Percentiles rank a stretch among this genome's conserved stretches.
phyloP scores from a whole-genome alignment of 2,113 vertebrate genomes.

The Paradisaea rubra region DNA sequence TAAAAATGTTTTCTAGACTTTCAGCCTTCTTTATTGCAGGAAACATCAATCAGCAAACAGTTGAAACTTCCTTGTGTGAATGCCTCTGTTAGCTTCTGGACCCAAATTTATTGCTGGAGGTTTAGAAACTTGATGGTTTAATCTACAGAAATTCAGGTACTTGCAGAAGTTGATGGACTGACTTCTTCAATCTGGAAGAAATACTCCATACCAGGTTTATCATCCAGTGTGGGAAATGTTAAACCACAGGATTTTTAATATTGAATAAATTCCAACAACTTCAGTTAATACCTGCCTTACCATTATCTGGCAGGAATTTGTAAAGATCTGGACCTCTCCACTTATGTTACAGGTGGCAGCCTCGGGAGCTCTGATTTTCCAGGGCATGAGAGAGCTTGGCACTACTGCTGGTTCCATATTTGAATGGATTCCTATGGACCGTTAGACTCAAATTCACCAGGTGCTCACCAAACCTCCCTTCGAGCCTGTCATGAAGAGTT shows the following conservation, averaged over 20 bases:
- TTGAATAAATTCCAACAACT: conserved; percentile 16
- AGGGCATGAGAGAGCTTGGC: conserved; percentile 64
- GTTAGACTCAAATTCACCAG: conserved; percentile 65
- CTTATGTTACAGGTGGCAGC: conserved; percentile 67
- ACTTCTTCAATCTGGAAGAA: conserved; percentile 52
- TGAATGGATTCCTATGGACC: conserved; percentile 63
- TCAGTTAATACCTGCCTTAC: conserved; percentile 56
- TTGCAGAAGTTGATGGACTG: conserved; percentile 62
- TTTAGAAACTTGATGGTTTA: conserved; percentile 67
- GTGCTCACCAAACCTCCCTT: conserved; percentile 63
- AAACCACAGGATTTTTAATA: conserved; percentile 41
- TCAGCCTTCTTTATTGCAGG: conserved; percentile 42
- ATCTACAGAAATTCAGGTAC: conserved; percentile 65
- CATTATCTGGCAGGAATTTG: conserved; percentile 50
- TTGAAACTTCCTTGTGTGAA: conserved; percentile 9
- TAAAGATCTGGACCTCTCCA: conserved; percentile 67
- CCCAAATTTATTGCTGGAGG: conserved; percentile 52
- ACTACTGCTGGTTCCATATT: conserved; percentile 65
- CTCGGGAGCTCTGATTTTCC: conserved; percentile 66
- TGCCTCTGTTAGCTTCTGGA: conserved; percentile 30
- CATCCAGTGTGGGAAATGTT: conserved; percentile 31
- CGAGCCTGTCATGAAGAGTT: conserved; percentile 61
- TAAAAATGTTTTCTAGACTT: conserved; percentile 33
- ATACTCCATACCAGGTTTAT: conserved; percentile 34
- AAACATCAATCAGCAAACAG: background rate